phyloP scores from a whole-genome alignment of 2,888 invertebrate species.

The Quadroppia sp. region DNA sequence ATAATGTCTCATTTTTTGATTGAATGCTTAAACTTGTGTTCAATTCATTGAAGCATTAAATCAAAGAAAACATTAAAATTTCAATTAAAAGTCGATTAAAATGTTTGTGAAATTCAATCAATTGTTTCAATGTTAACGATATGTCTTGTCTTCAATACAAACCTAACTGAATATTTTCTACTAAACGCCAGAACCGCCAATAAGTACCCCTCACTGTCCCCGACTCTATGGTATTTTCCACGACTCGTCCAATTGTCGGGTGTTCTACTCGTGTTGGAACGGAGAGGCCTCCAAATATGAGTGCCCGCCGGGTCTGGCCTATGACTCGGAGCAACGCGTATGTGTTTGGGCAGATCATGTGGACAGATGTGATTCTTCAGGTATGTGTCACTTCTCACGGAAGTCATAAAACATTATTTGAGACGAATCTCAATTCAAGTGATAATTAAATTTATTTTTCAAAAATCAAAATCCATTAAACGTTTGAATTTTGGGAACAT shows the following conservation, averaged over 20 bases:
- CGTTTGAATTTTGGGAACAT: neutral
- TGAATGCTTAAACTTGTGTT: neutral
- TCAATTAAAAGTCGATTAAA: neutral
- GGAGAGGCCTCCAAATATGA: slow-evolving; percentile 89
- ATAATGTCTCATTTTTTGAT: neutral
- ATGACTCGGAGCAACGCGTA: slow-evolving; percentile 85
- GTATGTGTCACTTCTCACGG: slow-evolving; percentile 57
- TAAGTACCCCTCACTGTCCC: slow-evolving; percentile 75
- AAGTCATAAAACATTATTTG: neutral
- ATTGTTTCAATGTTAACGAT: neutral
- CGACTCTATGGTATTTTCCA: slow-evolving; percentile 87
- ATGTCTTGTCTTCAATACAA: neutral
- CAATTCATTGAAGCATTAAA: neutral
- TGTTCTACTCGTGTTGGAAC: slow-evolving; percentile 97
- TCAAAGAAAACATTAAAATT: neutral
- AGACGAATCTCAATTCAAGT: neutral
- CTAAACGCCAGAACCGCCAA: slow-evolving; percentile 66
- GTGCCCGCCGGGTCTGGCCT: slow-evolving; percentile 89
- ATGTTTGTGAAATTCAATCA: neutral
- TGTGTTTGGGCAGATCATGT: slow-evolving; percentile 97
- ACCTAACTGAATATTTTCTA: neutral
- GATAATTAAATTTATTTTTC: neutral
- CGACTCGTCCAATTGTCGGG: slow-evolving; percentile 79
- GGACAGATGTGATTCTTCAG: slow-evolving; percentile 82
- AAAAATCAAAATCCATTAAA: neutral